A percentile compares a stretch with the other conserved stretches of the same genome.
phyloP scores from a whole-genome alignment of 2,113 vertebrate species.

The Micromys minutus region DNA sequence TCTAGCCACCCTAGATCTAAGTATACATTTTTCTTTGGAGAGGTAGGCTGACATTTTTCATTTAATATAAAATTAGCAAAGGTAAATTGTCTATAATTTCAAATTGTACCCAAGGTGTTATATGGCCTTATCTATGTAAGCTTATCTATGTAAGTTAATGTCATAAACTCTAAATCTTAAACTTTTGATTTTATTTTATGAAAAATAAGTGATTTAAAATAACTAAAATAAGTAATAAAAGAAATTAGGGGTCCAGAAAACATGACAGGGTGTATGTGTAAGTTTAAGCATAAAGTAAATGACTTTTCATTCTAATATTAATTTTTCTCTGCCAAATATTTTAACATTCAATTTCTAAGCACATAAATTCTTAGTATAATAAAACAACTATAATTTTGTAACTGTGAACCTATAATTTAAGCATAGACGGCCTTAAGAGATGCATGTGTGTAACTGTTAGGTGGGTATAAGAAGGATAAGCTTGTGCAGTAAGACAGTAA shows the following conservation, averaged over 20 bases:
- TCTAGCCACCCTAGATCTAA: not conserved
- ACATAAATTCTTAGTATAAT: not conserved
- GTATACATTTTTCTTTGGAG: not conserved
- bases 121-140: too few relatives aligned
- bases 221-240: slow-evolving; percentile 14
- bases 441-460: not conserved
- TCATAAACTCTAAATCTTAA: slow-evolving; percentile 30
- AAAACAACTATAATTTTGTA: not conserved
- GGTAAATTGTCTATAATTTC: not conserved
- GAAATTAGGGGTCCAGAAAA: not conserved
- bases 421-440: not conserved
- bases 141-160: not conserved
- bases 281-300: not conserved
- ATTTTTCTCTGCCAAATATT: slow-evolving; percentile 18
- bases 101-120: not conserved
- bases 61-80: not conserved
- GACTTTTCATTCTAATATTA: not conserved
- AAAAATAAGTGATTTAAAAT: not conserved
- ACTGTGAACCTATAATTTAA: not conserved
- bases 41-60: slow-evolving; percentile 20
- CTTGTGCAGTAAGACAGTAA: slow-evolving; percentile 35
- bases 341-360: slow-evolving; percentile 12
- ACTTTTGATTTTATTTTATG: not conserved
- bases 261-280: not conserved
- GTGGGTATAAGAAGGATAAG: not conserved